These are phyloP conservation scores for Carabus problematicus DNA, from an alignment of 2,888 invertebrate species.

Conservation along the genomic window DNA sequence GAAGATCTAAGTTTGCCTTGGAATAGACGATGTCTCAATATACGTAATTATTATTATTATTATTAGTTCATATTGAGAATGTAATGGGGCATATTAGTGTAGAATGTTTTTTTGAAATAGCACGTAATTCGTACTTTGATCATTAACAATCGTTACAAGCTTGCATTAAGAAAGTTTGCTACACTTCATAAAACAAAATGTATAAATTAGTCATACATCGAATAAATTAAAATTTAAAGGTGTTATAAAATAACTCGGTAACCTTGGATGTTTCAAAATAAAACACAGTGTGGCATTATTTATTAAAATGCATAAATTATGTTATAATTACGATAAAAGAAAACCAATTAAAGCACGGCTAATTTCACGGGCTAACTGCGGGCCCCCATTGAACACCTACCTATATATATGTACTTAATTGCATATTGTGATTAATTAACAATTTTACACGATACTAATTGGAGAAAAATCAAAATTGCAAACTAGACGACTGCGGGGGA, in stretches of 20 bases:
- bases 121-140: background rate
- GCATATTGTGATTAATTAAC: background rate
- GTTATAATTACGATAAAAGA: conserved; percentile 4
- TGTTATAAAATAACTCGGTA: conserved; percentile 26
- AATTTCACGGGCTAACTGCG: background rate
- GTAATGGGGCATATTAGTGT: no score
- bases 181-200: background rate
- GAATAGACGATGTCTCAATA: no score
- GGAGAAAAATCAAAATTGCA: no score
- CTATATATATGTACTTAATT: background rate
- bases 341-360: conserved; percentile 10
- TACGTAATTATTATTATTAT: no score
- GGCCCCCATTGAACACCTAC: background rate
- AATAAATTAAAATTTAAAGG: conserved; percentile 6
- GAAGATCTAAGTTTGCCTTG: no score
- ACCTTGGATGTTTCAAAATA: conserved; percentile 26
- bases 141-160: background rate
- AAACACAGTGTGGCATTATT: conserved; percentile 4
- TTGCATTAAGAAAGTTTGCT: no score
- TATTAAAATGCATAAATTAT: conserved; percentile 16
- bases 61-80: no score
- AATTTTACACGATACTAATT: background rate
- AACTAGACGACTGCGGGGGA: no score
- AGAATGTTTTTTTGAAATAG: no score
- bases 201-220: conserved; percentile 12